Evolutionary conservation across 2,113 vertebrate genomes (phyloP).

Genomic region (Neopipo cinnamomea): DNA sequence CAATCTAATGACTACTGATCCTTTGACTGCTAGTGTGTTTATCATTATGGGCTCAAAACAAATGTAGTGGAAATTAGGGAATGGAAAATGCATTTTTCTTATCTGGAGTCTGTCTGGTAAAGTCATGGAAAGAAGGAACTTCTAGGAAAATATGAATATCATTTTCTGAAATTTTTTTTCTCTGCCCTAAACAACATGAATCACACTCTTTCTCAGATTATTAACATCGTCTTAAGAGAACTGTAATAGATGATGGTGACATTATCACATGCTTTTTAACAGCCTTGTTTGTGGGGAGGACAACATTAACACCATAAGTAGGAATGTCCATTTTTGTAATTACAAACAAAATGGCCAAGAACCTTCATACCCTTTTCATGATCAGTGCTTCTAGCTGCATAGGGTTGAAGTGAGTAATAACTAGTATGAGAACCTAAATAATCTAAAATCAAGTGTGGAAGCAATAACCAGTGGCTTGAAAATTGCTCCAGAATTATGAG

Average conservation of each 20-base stretch:
- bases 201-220: conserved; percentile 1
- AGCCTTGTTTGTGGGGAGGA: not conserved
- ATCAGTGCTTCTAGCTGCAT: not conserved
- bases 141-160: not conserved
- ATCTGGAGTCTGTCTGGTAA: not conserved
- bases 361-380: not conserved
- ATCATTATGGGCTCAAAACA: not conserved
- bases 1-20: not conserved
- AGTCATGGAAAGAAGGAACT: not conserved
- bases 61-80: not conserved
- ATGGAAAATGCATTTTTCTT: not conserved
- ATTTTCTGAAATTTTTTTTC: not conserved
- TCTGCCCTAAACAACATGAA: not conserved
- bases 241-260: not conserved
- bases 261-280: conserved; percentile 21
- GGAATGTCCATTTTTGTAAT: not conserved
- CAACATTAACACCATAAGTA: not conserved
- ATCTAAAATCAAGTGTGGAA: not conserved
- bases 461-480: not conserved
- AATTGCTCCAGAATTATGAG: not conserved
- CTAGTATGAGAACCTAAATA: not conserved
- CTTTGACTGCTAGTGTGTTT: not conserved
- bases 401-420: not conserved
- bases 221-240: conserved; percentile 4
- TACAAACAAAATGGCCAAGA: not conserved